A percentile compares a stretch with the other conserved stretches of the same genome.
These are phyloP conservation scores for Hylomyscus alleni DNA, from an alignment of 2,797 vertebrate genomes.

Conservation along the genomic window DNA sequence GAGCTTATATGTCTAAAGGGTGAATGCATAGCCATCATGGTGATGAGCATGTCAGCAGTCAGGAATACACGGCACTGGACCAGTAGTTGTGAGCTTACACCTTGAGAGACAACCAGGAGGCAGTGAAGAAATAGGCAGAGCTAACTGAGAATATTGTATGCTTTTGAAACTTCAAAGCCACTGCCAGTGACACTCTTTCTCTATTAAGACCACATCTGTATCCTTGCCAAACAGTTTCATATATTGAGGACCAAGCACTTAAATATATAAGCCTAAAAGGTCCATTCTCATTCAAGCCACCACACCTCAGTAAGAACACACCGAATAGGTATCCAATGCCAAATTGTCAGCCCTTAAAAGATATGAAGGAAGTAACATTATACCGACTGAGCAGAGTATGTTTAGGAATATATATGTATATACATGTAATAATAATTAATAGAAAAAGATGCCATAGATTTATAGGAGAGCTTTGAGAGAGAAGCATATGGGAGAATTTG, in stretches of 20 bases:
- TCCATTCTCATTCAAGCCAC: not conserved
- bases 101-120: not conserved
- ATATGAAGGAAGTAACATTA: not conserved
- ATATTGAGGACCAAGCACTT: not conserved
- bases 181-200: not conserved
- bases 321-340: not conserved
- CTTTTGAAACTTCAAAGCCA: not conserved
- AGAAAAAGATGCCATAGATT: not conserved
- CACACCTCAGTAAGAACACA: not conserved
- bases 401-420: not conserved
- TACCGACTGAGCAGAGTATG: not conserved
- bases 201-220: not conserved
- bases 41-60: not conserved
- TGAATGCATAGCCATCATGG: not conserved
- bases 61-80: too few species aligned
- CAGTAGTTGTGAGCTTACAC: not conserved
- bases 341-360: not conserved
- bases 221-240: not conserved
- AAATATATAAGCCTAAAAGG: not conserved
- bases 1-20: too few species aligned
- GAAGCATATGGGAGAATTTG: not conserved
- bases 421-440: not conserved
- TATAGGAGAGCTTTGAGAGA: not conserved
- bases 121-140: not conserved
- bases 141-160: not conserved